Percentiles rank a stretch among this genome's conserved stretches.
These are phyloP conservation scores for Dipodomys merriami DNA, from an alignment of 2,113 vertebrate genomes.

Conservation along the genomic window DNA sequence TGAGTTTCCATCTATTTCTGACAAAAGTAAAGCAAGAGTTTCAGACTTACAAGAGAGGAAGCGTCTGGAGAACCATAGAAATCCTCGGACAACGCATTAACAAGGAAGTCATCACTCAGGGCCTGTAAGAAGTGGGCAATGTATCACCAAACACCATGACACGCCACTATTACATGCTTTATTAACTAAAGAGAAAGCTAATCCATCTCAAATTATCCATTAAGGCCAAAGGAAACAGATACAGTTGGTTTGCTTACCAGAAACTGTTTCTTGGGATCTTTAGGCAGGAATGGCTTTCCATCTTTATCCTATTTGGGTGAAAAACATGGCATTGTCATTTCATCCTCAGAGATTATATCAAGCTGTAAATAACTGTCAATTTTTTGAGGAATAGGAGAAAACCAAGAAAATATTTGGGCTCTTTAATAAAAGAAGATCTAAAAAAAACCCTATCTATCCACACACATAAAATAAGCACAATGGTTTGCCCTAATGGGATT, in stretches of 20 bases:
- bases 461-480: not conserved
- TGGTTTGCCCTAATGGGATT: not conserved
- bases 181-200: conserved; percentile 1
- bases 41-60: conserved; percentile 69
- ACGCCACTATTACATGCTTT: not conserved
- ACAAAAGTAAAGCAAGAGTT: not conserved
- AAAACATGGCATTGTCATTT: not conserved
- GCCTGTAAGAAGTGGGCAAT: conserved; percentile 75
- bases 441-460: not conserved
- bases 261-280: conserved; percentile 75
- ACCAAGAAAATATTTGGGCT: not conserved
- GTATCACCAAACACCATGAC: not conserved
- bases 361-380: not conserved
- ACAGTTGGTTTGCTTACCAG: conserved; percentile 73
- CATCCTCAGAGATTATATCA: not conserved
- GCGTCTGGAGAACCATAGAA: conserved; percentile 71
- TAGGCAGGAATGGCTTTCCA: conserved; percentile 82
- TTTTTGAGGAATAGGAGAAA: not conserved
- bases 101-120: conserved; percentile 83
- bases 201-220: not conserved
- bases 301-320: conserved; percentile 82
- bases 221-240: not conserved
- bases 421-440: not conserved
- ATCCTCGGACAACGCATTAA: conserved; percentile 84
- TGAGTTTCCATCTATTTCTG: conserved; percentile 19